Evolutionary conservation across 2,888 invertebrate species (phyloP), one percentile per base, ranked within the genome.

Genomic region (Eupeodes latifasciatus): DNA sequence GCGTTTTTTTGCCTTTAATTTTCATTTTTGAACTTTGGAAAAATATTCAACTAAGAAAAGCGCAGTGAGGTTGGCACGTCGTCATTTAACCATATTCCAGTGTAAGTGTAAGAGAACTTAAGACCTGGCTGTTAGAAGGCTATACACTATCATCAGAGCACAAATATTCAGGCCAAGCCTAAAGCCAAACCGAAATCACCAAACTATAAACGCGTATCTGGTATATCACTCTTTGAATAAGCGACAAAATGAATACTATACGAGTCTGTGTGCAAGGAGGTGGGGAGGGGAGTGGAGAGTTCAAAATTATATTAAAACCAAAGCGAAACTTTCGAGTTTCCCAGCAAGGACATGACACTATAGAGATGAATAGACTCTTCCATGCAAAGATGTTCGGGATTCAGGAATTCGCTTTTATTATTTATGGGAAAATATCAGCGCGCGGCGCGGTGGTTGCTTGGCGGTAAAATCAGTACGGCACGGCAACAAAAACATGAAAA

Each of bases 351-450:
- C 81, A 81, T 78, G 85, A 74, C 78, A 88, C 59, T 69, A 44
- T 44, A 64, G 77, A 85, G 88, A 88, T 85, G 85, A 88, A 88
- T 88, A 88, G 85, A 78, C 85, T 81, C 64, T 5, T 75, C 64
- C 69, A 79, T 78, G 81, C 85, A 81, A 81, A 81, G 81, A 88
- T 85, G 59, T 81, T 81, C 74, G 49, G 57, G 77, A 81, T 81
- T 71, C 81, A 49, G 64, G 81, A 81, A 81, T 81, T 85, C 81
- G 64, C 19, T 75, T 87, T 84, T 81, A 88, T 88, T 85, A 88
- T 88, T 88, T 85, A 88, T 88, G 85, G 49, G 19, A 53, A 88
- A 85, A 81, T 77, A 84, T 77, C 62, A 84, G 69, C 81, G 81
- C 66, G n/a, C 66, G 19, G n/a, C 49, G 5, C 10, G 0, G 53